Conservation (phyloP, 2,797 vertebrate species). For the Pachyuromys duprasi region DNA sequence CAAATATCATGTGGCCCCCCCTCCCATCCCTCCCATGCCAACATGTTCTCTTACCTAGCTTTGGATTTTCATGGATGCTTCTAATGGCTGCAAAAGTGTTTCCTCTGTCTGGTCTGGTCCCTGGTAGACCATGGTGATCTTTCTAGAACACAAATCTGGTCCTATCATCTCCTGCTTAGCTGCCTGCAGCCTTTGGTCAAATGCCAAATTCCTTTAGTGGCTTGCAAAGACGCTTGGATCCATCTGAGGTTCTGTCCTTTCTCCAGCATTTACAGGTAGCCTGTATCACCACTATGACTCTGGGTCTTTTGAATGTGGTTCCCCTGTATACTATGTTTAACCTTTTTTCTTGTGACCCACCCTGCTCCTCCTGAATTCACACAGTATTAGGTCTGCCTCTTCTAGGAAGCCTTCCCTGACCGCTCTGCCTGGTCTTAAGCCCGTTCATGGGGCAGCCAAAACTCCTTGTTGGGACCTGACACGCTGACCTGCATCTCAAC, state of each 20-base stretch:
- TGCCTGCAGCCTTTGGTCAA: constrained; percentile 10
- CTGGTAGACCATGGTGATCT: not conserved
- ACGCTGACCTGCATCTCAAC: not conserved
- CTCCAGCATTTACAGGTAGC: not conserved
- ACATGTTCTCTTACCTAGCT: not conserved
- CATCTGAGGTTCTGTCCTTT: fast-evolving
- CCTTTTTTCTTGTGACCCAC: not conserved
- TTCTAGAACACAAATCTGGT: constrained; percentile 11
- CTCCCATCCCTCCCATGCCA: not conserved
- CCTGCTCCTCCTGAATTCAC: no score
- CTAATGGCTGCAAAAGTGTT: not conserved
- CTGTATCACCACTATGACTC: not conserved
- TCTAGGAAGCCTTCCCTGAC: constrained; percentile 10
- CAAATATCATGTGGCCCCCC: not conserved
- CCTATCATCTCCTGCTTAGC: not conserved
- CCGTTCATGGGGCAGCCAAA: not conserved
- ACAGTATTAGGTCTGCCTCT: not conserved
- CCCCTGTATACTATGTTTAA: not conserved
- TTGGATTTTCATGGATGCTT: not conserved
- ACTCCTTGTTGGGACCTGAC: no score
- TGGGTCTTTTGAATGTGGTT: not conserved
- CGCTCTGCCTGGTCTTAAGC: not conserved
- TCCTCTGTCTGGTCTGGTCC: not conserved
- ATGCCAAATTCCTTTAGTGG: not conserved
- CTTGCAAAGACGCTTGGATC: not conserved